Evolutionary conservation across 1,140 invertebrate species (phyloP).

Genomic region (Bombus confusus): DNA sequence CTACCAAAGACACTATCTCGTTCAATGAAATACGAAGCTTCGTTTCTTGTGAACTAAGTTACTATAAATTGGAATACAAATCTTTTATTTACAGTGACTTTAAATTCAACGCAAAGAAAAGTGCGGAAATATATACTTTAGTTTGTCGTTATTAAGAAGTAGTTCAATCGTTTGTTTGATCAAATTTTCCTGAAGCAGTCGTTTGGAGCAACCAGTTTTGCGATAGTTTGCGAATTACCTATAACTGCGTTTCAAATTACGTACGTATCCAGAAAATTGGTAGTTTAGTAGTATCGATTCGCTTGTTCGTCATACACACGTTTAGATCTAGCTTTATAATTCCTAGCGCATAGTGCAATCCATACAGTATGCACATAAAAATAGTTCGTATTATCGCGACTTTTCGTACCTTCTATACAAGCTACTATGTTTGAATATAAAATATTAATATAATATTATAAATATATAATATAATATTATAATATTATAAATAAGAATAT

Average conservation of each 20-base stretch:
- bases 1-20: conserved; percentile 20
- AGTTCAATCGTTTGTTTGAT: background rate
- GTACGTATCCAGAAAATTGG: background rate
- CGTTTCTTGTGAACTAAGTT: background rate
- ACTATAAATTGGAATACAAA: conserved; percentile 17
- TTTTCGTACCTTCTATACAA: background rate
- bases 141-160: too few species aligned
- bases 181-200: background rate
- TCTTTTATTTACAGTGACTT: conserved; percentile 11
- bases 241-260: background rate
- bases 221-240: background rate
- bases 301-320: background rate
- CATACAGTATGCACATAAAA: background rate
- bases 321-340: background rate
- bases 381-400: background rate
- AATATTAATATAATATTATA: too few species aligned
- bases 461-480: too few species aligned
- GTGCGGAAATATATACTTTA: background rate
- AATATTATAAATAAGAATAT: too few species aligned
- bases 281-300: background rate
- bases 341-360: background rate
- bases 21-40: conserved; percentile 38
- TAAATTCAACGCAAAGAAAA: conserved; percentile 5
- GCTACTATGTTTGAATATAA: background rate
- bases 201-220: background rate